Evolutionary conservation across 1,140 invertebrate genomes (phyloP).

Genomic region (Coelopa frigida): DNA sequence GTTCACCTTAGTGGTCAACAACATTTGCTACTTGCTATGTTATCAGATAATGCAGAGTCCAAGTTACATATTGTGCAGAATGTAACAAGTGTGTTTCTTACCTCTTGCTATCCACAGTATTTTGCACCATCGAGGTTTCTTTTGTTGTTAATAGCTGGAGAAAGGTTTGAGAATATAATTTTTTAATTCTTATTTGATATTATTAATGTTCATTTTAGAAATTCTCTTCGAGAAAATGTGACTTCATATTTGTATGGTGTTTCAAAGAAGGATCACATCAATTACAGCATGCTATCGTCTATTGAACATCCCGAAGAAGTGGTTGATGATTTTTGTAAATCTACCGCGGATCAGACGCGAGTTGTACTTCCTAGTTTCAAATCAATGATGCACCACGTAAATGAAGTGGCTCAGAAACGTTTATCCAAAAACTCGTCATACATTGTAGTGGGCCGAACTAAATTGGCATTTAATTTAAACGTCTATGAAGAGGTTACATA

Average conservation of each 20-base stretch:
- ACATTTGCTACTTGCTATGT: conserved; percentile 49
- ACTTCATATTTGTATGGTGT: conserved; percentile 39
- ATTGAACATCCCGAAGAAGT: conserved; percentile 29
- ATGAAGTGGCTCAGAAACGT: conserved; percentile 41
- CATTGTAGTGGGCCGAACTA: conserved; percentile 56
- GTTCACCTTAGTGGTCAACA: conserved; percentile 48
- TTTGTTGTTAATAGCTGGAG: conserved; percentile 75
- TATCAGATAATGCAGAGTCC: conserved; percentile 53
- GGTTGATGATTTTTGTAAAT: conserved; percentile 33
- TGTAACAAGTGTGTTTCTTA: conserved; percentile 74
- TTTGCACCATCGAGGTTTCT: conserved; percentile 77
- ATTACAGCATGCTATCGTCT: conserved; percentile 35
- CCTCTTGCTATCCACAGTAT: conserved; percentile 69
- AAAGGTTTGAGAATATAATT: conserved; percentile 47
- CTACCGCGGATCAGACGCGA: conserved; percentile 33
- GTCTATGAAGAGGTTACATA: conserved; percentile 56
- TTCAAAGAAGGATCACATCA: conserved; percentile 41
- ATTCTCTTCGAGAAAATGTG: conserved; percentile 38
- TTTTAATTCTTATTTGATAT: not conserved
- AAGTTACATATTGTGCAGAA: conserved; percentile 67
- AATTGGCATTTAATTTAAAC: conserved; percentile 58
- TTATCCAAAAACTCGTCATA: conserved; percentile 41
- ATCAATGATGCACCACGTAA: conserved; percentile 39
- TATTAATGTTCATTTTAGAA: conserved; percentile 16
- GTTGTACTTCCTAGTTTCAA: conserved; percentile 43